Evolutionary conservation across 2,113 vertebrate genomes (phyloP).

Genomic region (Camelus dromedarius): DNA sequence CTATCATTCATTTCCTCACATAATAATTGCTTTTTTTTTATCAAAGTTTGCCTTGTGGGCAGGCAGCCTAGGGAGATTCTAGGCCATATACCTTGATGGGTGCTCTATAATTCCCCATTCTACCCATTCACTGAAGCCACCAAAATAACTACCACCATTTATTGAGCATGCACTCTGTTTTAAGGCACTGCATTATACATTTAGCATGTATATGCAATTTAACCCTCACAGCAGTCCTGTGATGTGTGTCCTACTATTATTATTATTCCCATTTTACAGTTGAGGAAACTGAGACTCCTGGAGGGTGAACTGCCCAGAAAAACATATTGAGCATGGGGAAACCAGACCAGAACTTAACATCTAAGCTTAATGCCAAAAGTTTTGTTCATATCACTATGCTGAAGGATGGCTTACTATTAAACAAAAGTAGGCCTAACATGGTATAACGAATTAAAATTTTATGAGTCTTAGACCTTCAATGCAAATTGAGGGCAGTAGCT

Average conservation of each 20-base stretch:
- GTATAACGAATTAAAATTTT: neutral
- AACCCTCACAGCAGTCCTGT: neutral
- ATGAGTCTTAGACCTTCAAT: neutral
- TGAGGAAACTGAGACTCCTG: constrained; percentile 31
- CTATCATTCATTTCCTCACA: constrained; percentile 10
- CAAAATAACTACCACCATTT: constrained; percentile 12
- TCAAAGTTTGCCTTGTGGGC: constrained; percentile 26
- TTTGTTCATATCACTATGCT: neutral
- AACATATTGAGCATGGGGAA: constrained; percentile 21
- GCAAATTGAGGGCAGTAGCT: constrained; percentile 15
- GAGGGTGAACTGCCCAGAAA: neutral
- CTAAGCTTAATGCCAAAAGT: neutral
- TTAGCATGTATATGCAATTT: neutral
- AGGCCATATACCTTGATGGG: neutral
- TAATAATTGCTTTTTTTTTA: constrained; percentile 42
- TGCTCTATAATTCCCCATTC: neutral
- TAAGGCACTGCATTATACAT: neutral
- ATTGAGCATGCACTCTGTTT: constrained; percentile 41
- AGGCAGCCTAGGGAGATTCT: neutral
- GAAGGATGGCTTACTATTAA: constrained; percentile 16
- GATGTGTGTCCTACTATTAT: neutral
- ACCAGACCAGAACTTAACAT: constrained; percentile 10
- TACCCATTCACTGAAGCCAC: neutral
- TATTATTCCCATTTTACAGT: constrained; percentile 30
- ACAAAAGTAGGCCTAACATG: neutral